Conservation (phyloP, 1,140 invertebrate species). For the Drosophila guanche region DNA sequence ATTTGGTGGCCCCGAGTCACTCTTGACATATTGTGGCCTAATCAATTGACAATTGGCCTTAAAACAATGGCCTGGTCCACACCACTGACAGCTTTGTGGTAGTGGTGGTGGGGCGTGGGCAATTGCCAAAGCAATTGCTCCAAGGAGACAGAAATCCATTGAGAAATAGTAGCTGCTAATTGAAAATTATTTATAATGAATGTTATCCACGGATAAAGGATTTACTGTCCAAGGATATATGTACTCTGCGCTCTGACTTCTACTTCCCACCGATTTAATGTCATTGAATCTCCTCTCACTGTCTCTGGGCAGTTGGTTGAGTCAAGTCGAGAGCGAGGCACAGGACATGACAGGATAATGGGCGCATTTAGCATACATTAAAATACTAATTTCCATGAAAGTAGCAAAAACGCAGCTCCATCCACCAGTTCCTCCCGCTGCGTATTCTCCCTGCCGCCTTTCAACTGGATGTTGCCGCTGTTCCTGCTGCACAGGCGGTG, state of each 20-base stretch:
- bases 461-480: conserved; percentile 12
- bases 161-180: conserved; percentile 60
- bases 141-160: conserved; percentile 8
- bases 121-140: conserved; percentile 54
- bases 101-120: conserved; percentile 8
- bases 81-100: neutral
- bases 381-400: conserved; percentile 80
- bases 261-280: conserved; percentile 12
- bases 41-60: conserved; percentile 41
- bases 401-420: conserved; percentile 57
- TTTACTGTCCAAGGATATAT: conserved; percentile 10
- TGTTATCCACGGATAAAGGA: conserved; percentile 6
- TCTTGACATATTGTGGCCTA: conserved; percentile 34
- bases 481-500: conserved; percentile 62
- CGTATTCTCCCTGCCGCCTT: neutral
- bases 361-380: conserved; percentile 78
- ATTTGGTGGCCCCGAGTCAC: conserved; percentile 17
- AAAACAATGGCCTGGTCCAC: conserved; percentile 24
- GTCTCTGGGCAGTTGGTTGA: conserved; percentile 46
- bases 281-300: conserved; percentile 39
- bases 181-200: conserved; percentile 72
- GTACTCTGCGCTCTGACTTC: conserved; percentile 45
- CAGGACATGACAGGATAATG: conserved; percentile 73
- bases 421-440: neutral
- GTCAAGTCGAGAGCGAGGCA: conserved; percentile 38